A percentile compares a stretch with the other conserved stretches of the same genome.
Conservation (phyloP, 2,113 vertebrate species). For the Ginglymostoma cirratum region DNA sequence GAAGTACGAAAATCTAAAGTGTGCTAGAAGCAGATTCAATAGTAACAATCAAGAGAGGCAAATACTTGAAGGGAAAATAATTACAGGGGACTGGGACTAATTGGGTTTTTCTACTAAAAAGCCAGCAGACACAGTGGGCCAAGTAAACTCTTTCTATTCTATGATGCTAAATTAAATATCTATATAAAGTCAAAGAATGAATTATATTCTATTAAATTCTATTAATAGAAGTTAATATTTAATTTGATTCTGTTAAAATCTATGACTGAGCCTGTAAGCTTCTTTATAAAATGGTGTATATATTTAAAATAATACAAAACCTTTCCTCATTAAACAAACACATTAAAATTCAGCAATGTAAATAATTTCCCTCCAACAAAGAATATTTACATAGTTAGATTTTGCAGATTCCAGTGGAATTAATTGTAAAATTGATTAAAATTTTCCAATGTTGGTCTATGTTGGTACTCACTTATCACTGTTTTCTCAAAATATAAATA, state of each 20-base stretch:
- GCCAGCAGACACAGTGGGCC: too few relatives aligned
- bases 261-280: too few relatives aligned
- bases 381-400: background rate
- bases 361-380: background rate
- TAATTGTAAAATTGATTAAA: background rate
- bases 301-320: background rate
- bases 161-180: background rate
- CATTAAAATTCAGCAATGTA: background rate
- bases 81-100: too few relatives aligned
- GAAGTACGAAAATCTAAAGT: background rate
- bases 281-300: background rate
- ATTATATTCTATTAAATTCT: background rate
- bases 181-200: background rate
- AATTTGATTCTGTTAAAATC: background rate
- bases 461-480: too few relatives aligned
- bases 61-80: too few relatives aligned
- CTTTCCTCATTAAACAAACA: background rate
- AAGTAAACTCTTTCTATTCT: background rate
- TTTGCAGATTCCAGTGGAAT: background rate
- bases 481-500: background rate
- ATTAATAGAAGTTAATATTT: slow-evolving; percentile 2
- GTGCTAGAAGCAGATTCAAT: background rate
- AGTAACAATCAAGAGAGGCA: background rate
- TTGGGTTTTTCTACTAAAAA: background rate
- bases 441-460: background rate